phyloP scores from a whole-genome alignment of 2,888 invertebrate genomes.

The Tipula confusa region DNA sequence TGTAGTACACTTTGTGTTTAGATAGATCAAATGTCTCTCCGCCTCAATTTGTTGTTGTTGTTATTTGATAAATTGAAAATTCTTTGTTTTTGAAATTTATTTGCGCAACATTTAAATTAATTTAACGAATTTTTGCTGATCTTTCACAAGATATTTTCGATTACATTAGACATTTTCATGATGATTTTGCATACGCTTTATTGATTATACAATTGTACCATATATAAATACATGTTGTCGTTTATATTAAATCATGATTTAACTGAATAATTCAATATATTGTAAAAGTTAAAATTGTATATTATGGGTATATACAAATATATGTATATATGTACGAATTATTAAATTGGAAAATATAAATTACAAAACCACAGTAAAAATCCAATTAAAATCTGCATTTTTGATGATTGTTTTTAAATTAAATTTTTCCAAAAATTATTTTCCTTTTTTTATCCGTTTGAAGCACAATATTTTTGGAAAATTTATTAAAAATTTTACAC shows the following conservation, averaged over 20 bases:
- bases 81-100: background rate
- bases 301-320: background rate
- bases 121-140: background rate
- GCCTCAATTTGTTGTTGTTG: background rate
- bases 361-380: background rate
- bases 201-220: background rate
- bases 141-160: background rate
- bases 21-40: background rate
- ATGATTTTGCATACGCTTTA: background rate
- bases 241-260: background rate
- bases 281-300: background rate
- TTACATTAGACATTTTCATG: background rate
- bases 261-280: background rate
- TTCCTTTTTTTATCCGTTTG: background rate
- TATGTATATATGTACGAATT: background rate
- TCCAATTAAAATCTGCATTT: slow-evolving; percentile 25
- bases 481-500: slow-evolving; percentile 5
- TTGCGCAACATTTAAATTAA: background rate
- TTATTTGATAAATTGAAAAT: slow-evolving; percentile 4
- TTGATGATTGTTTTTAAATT: slow-evolving; percentile 25
- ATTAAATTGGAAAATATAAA: slow-evolving; percentile 25
- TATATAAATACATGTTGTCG: background rate
- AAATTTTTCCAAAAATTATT: background rate
- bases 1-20: background rate
- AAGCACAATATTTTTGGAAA: background rate